phyloP scores from a whole-genome alignment of 2,113 vertebrate species.

The Garra rufa region DNA sequence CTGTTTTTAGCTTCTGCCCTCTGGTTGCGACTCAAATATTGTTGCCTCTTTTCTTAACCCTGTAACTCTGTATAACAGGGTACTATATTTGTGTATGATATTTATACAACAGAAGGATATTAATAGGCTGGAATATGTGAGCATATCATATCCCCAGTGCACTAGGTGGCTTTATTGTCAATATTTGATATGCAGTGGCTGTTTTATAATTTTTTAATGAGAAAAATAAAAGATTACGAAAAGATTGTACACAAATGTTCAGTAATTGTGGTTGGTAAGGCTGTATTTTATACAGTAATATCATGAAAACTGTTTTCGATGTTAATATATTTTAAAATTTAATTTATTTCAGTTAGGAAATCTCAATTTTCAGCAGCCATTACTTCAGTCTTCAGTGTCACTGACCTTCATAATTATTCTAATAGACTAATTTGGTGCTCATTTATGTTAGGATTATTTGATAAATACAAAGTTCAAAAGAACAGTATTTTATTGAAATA shows the following conservation, averaged over 20 bases:
- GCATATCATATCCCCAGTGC: neutral
- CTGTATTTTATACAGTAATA: neutral
- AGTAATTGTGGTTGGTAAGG: neutral
- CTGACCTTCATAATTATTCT: too few species aligned
- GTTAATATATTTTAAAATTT: neutral
- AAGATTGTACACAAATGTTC: neutral
- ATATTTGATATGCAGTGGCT: neutral
- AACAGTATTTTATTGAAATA: neutral
- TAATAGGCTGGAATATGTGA: neutral
- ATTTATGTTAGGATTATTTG: neutral
- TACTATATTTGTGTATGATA: constrained; percentile 20
- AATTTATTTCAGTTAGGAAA: neutral
- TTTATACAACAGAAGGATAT: constrained; percentile 3
- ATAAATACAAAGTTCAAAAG: neutral
- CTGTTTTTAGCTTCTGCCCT: constrained; percentile 38
- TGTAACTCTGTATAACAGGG: constrained; percentile 22
- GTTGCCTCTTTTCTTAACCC: constrained; percentile 1
- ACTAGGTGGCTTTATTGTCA: neutral
- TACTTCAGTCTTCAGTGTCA: too few species aligned
- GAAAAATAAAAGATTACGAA: neutral
- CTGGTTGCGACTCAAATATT: constrained; percentile 10
- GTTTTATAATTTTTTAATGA: neutral
- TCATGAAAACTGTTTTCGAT: neutral
- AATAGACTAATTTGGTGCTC: neutral
- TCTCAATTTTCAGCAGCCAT: neutral